Evolutionary conservation across 2,797 vertebrate genomes (phyloP).

Genomic region (Setipinna tenuifilis): DNA sequence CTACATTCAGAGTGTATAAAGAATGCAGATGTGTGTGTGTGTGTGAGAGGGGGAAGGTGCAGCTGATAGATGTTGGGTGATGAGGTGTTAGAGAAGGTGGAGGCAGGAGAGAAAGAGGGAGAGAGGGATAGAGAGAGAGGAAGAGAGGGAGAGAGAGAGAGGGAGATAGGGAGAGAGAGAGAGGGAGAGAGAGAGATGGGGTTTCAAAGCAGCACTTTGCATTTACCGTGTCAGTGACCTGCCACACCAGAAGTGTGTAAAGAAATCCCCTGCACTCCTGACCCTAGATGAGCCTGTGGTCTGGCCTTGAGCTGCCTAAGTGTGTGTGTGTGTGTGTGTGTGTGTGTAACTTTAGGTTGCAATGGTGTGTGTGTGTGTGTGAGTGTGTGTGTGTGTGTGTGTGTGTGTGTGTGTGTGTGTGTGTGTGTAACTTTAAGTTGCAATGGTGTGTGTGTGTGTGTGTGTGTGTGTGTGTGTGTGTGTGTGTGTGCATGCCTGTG

Average conservation of each 20-base stretch:
- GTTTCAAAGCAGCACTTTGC: not conserved
- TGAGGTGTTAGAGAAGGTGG: no score
- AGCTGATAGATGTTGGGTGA: no score
- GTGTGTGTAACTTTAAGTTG: not conserved
- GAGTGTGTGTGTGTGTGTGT: not conserved
- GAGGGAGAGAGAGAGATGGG: not conserved
- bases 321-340: slow-evolving; percentile 44
- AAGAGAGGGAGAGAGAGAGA: not conserved
- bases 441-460: not conserved
- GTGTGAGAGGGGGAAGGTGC: no score
- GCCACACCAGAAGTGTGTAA: not conserved
- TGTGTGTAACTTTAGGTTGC: slow-evolving; percentile 31
- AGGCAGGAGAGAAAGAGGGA: no score
- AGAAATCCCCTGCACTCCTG: not conserved
- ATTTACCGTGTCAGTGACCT: not conserved
- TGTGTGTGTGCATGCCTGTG: not conserved
- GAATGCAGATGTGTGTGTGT: not conserved
- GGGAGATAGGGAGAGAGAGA: not conserved
- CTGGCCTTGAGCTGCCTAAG: not conserved
- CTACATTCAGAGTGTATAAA: not conserved
- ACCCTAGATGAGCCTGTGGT: not conserved
- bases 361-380: slow-evolving; percentile 43
- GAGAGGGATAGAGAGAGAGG: not conserved
- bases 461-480: not conserved
- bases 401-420: not conserved